phyloP scores from a whole-genome alignment of 2,797 vertebrate species.

The Betta splendens region DNA sequence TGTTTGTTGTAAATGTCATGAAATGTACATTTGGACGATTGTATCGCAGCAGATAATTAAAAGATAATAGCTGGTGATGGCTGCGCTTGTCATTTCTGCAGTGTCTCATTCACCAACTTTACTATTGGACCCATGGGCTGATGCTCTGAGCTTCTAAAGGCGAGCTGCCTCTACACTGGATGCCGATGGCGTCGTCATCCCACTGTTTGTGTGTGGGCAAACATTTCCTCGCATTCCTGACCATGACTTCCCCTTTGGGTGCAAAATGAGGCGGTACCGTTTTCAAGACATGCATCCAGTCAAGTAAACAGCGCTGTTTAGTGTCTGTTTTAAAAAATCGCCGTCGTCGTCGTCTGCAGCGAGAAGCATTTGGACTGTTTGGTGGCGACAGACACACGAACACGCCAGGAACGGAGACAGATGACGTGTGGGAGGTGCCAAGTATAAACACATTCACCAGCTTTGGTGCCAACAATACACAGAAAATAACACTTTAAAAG shows the following conservation, averaged over 20 bases:
- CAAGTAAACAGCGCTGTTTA: no score
- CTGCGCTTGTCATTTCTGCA: conserved; percentile 14
- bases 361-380: neutral
- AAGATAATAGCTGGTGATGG: conserved; percentile 76
- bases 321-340: neutral
- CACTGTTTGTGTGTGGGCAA: no score
- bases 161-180: no score
- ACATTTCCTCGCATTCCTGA: no score
- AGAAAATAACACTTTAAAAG: neutral
- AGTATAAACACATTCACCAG: conserved; percentile 17
- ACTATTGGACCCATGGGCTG: no score
- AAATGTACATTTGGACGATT: conserved; percentile 85
- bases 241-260: no score
- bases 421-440: conserved; percentile 36
- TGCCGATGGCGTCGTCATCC: no score
- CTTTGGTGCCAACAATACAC: neutral
- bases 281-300: neutral
- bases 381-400: conserved; percentile 21
- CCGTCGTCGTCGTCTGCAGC: neutral
- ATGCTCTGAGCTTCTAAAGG: no score
- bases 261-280: no score
- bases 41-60: conserved; percentile 82
- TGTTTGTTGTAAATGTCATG: conserved; percentile 86
- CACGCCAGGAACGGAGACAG: conserved; percentile 13
- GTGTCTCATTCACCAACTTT: neutral